phyloP scores from a whole-genome alignment of 2,797 vertebrate species.

The Gymnothorax javanicus region DNA sequence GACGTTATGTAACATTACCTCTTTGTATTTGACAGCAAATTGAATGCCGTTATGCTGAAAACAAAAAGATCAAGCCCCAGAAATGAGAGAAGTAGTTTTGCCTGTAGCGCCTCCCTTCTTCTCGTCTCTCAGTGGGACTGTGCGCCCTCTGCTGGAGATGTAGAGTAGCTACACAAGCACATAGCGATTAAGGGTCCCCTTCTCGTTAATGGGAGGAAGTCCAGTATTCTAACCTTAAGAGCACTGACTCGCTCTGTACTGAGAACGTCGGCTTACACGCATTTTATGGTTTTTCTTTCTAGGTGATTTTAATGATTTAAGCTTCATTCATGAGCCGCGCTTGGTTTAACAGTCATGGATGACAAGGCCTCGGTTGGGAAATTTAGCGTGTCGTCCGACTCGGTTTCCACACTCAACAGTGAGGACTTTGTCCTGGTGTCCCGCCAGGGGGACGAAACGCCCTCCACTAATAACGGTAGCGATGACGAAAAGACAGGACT shows the following conservation, averaged over 20 bases:
- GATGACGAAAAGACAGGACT: conserved; percentile 99
- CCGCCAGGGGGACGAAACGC: conserved; percentile 96
- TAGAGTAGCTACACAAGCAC: conserved; percentile 12
- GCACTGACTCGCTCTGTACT: background rate
- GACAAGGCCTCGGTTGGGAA: conserved; percentile 99
- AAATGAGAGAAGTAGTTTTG: conserved; percentile 25
- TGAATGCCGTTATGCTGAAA: conserved; percentile 28
- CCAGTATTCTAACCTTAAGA: conserved; percentile 42
- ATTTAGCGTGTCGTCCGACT: conserved; percentile 99
- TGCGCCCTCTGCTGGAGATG: conserved; percentile 22
- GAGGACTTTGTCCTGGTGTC: conserved; percentile 99
- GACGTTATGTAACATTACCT: conserved; percentile 41
- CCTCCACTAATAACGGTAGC: conserved; percentile 97
- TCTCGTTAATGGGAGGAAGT: conserved; percentile 26
- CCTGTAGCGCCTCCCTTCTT: conserved; percentile 36
- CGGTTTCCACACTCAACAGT: conserved; percentile 99
- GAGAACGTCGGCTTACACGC: conserved; percentile 18
- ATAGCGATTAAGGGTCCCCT: conserved; percentile 19
- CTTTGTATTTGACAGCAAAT: background rate
- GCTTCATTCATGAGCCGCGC: conserved; percentile 78
- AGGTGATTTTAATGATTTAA: conserved; percentile 86
- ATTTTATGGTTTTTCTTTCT: conserved; percentile 62
- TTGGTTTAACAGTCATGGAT: conserved; percentile 97
- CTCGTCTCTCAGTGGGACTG: conserved; percentile 48
- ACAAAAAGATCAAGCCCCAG: background rate